Conservation (phyloP, 2,797 vertebrate species). For the Brachyalestes nurse region DNA sequence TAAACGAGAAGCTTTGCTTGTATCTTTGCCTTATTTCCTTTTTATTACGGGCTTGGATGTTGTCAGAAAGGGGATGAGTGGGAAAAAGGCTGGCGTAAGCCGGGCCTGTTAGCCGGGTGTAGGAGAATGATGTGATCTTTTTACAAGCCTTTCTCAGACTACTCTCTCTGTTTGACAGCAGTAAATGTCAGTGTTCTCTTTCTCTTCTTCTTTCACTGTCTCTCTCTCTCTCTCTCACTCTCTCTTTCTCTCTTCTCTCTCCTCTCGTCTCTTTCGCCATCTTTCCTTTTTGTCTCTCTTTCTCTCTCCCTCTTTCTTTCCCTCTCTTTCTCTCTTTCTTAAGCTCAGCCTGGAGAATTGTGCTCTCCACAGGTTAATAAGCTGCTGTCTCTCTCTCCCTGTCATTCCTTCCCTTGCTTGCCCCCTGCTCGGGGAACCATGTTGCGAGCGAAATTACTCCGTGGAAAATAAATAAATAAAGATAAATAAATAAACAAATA, state of each 20-base stretch:
- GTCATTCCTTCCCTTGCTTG: constrained; percentile 1
- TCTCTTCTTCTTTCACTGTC: constrained; percentile 10
- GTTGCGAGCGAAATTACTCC: constrained; percentile 35
- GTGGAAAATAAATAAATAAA: constrained; percentile 38
- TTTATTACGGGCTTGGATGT: constrained; percentile 23
- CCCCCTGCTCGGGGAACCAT: constrained; percentile 10
- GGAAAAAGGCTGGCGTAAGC: constrained; percentile 35
- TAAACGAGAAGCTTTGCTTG: constrained; percentile 21
- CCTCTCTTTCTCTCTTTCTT: constrained; percentile 29
- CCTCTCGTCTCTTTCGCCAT: not conserved
- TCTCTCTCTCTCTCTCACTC: not conserved
- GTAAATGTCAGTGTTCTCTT: constrained; percentile 50
- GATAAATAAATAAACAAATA: not conserved
- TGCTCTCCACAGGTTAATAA: constrained; percentile 38
- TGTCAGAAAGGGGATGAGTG: constrained; percentile 15
- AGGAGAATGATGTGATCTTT: constrained; percentile 51
- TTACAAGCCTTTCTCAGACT: constrained; percentile 39
- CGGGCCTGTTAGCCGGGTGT: constrained; percentile 43
- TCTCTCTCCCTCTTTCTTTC: constrained; percentile 22
- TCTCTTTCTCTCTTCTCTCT: not conserved
- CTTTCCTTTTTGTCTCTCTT: not conserved
- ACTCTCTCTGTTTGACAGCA: constrained; percentile 48
- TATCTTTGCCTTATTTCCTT: constrained; percentile 2
- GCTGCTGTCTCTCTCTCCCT: constrained; percentile 29
- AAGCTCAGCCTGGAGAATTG: constrained; percentile 8